Base-by-base conservation (phyloP, 1,140 invertebrate species). In the Elysia chlorotica region DNA sequence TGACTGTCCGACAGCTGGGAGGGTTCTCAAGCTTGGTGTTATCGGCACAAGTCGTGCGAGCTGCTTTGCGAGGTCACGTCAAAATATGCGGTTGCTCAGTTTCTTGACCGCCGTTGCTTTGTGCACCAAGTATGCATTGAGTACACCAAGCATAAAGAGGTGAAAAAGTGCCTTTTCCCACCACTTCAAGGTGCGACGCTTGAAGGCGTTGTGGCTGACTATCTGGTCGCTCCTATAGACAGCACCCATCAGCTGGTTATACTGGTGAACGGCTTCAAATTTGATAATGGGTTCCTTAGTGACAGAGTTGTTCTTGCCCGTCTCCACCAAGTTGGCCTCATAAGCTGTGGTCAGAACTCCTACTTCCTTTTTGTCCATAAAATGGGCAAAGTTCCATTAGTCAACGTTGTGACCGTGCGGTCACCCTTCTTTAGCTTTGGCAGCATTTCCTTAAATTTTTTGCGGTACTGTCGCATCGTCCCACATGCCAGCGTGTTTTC, bases 351-450 rank as follows among this genome's bases (percentile, higher is more conserved):
- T 65, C 4, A 65, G 62, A 4, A 65, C 28, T 5, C 35, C 35
- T 5, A 65, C 62, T 19, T 65, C 62, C 33, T 23, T 28, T 23
- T 65, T 65, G 62, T 65, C 62, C 10, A 65, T 31, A 30, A 65
- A 65, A 17, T 31, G 33, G 23, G 35, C 14, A 31, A 33, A 31
- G 25, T 17, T 65, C 33, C 25, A 14, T 65, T 65, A 14, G 33
- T 65, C 14, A 33, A 5, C 14, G 62, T 10, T 17, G 17, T 14
- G 62, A 14, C 35, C 25, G 28, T 23, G 4, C 14, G 14, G 5
- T 59, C 56, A 17, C 10, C 25, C 23, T 65, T 33, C 33, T 31
- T 35, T 6, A 65, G 31, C 28, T 65, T 65, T 14, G 25, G 28
- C 14, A 33, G 28, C 33, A 36, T 33, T 17, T 14, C 35, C 17